Evolutionary conservation across 2,888 invertebrate genomes (phyloP).

Genomic region (Ommatoiulus sabulosus): DNA sequence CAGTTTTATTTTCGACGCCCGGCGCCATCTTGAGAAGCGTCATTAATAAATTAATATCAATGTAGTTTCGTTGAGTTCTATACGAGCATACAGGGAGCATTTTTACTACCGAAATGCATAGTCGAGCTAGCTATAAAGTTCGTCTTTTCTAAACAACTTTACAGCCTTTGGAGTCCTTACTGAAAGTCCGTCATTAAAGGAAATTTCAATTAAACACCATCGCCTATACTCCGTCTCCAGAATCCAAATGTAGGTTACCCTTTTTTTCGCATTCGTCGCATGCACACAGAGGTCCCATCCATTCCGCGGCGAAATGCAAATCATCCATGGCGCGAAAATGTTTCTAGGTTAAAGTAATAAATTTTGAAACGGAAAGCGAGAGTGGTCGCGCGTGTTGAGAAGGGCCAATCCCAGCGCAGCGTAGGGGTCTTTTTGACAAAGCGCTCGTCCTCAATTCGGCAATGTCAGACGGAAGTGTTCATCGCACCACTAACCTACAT

Average conservation of each 20-base stretch:
- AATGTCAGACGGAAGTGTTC: slow-evolving; percentile 43
- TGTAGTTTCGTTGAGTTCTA: background rate
- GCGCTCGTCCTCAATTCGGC: slow-evolving; percentile 25
- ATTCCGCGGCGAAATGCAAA: slow-evolving; percentile 21
- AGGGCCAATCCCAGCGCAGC: slow-evolving; percentile 4
- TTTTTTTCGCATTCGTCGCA: background rate
- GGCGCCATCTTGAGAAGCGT: background rate
- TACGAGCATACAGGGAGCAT: background rate
- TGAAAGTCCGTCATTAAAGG: background rate
- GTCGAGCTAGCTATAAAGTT: background rate
- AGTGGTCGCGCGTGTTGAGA: slow-evolving; percentile 7
- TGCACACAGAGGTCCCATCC: background rate
- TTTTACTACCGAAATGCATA: background rate
- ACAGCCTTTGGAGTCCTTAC: background rate
- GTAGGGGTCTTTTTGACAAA: slow-evolving; percentile 23
- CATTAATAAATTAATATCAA: background rate
- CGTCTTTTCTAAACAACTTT: background rate
- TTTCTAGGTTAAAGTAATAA: slow-evolving; percentile 40
- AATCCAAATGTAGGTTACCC: background rate
- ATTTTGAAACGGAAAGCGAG: background rate
- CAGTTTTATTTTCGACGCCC: background rate
- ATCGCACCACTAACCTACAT: slow-evolving; percentile 32
- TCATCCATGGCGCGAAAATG: background rate
- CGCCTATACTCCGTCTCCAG: background rate
- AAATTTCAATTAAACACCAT: no score